Base-by-base conservation (phyloP, 2,888 invertebrate species). In the Chaetogeoica ovagalla region DNA sequence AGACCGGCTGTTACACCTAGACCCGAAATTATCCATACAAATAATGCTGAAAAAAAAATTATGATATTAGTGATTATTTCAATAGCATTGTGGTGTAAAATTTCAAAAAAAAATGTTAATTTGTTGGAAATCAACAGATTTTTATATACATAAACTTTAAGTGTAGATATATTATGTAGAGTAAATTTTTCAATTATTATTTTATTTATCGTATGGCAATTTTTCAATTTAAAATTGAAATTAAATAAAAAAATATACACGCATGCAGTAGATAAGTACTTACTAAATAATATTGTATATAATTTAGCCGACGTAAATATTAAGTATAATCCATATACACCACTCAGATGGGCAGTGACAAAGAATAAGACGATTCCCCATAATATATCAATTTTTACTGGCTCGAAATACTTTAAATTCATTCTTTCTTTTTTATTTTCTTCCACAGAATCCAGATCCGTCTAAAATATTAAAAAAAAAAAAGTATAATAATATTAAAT, bases 1-100 rank as follows among this genome's bases (percentile, higher is more conserved):
- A 93, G 93, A 21, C 95, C 95, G 70, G 93, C 91, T 19, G 88
- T 86, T 48, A 87, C 85, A 0, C 85, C 83, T 39, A 86, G 82
- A 15, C 84, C 83, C 13, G 87, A 81, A n/a, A 43, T 3, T 55
- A 74, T 66, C 63, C 77, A 81, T 43, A 59, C 37, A 23, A 4
- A 5, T 17, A 81, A 1, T 43, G 65, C 83, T 83, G 39, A 52
- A 70, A 37, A 30, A 37, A 21, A 17, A 39, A n/a, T 48, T 13
- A 43, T 43, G n/a, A n/a, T 65, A 43, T 65, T 65, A 65, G 11
- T 65, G 4, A 23, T 23, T 9, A 21, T n/a, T 9, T 21, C 3
- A 21, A 59, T 59, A 9, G 9, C 19, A 55, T 19, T 5, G 8
- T 6, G 55, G 8, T 6, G 55, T 19, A 55, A 30, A 30, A 30